Conservation (phyloP, 2,888 invertebrate genomes). For the Agrotis segetum region DNA sequence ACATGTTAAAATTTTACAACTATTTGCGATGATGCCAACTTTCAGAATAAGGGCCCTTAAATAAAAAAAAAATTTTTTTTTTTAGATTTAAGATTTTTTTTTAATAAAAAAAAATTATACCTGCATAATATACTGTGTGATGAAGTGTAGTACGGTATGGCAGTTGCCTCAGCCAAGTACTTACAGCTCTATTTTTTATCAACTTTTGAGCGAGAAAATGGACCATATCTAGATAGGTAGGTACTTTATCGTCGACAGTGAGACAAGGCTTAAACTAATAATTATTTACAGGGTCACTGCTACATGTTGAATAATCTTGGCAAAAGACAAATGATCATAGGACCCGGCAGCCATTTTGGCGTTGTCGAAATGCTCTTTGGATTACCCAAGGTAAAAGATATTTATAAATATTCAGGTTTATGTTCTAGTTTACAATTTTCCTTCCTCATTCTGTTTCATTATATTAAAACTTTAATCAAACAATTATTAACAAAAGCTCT, state of each 20-base stretch:
- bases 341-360: conserved; percentile 84
- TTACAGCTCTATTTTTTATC: too few relatives aligned
- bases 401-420: neutral
- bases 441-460: neutral
- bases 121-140: too few relatives aligned
- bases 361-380: conserved; percentile 88
- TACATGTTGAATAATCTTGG: conserved; percentile 79
- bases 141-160: too few relatives aligned
- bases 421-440: neutral
- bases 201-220: neutral
- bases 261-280: conserved; percentile 6
- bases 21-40: too few relatives aligned
- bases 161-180: too few relatives aligned
- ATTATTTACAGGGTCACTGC: conserved; percentile 82
- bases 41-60: too few relatives aligned
- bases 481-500: neutral
- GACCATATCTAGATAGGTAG: neutral
- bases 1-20: too few relatives aligned
- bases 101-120: too few relatives aligned
- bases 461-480: conserved; percentile 6
- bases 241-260: neutral
- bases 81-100: too few relatives aligned
- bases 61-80: too few relatives aligned
- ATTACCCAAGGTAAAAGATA: conserved; percentile 82
- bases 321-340: conserved; percentile 74